Evolutionary conservation across 2,888 invertebrate species (phyloP), one percentile per base, ranked within the genome.

Genomic region (Argyra leucocephala): DNA sequence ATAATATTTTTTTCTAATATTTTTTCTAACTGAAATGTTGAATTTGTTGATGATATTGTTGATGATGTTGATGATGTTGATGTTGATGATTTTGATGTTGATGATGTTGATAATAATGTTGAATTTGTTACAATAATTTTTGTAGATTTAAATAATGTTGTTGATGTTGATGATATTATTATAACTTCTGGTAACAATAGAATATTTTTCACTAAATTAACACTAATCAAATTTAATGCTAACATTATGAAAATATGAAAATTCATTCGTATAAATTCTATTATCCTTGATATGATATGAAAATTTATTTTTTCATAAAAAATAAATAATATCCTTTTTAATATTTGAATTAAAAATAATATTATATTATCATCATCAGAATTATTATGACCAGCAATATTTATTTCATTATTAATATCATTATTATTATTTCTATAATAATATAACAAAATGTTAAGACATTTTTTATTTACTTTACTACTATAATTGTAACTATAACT

Each of bases 141-240:
- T 10, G 48, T 18, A 18, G 48, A 9, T 48, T 48, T 48, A 48
- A 18, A 48, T 48, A 48, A 48, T 48, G 12, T 15, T 48, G 2
- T 5, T n/a, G 15, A 5, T 48, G 48, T 48, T 48, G 48, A 48
- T 48, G 15, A 18, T 48, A 48, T 48, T 18, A n/a, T n/a, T n/a
- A n/a, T n/a, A n/a, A 48, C n/a, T 18, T 18, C 15, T 48, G 48
- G 48, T 48, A 48, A 15, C 18, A 48, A 48, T 48, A 48, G 6
- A 48, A 48, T 48, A 48, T 48, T 48, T 48, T 48, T 48, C n/a
- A 48, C 48, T 48, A 48, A 48, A 59, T 59, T 23, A 59, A 15
- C 22, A 59, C 59, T 59, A 59, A 59, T 59, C 59, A 59, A 59
- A 23, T 59, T 59, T 59, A 59, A 23, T 23, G 15, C 18, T 59